These are phyloP conservation scores for Bombus difficillimus DNA, from an alignment of 1,140 invertebrate species.

Conservation along the genomic window DNA sequence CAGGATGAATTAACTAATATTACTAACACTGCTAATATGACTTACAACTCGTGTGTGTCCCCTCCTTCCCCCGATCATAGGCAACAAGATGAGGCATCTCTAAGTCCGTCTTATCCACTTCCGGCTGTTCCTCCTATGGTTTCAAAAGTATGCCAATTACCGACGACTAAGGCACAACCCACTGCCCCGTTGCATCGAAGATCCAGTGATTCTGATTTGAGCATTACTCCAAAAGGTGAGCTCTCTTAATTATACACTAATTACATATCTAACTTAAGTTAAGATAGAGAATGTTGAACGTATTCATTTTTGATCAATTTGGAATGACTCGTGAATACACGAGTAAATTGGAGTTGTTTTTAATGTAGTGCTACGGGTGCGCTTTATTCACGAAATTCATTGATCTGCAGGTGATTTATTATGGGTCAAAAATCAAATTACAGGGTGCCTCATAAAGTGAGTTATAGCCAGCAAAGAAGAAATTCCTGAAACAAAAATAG, in stretches of 20 bases:
- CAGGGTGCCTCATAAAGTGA: constrained; percentile 42
- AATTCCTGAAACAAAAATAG: constrained; percentile 28
- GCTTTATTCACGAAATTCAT: neutral
- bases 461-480: constrained; percentile 26
- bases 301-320: neutral
- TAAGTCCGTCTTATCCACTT: constrained; percentile 68
- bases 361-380: neutral
- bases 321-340: neutral
- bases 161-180: constrained; percentile 82
- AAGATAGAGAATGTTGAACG: neutral
- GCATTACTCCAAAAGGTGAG: constrained; percentile 95
- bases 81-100: constrained; percentile 73
- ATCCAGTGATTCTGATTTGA: constrained; percentile 96
- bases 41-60: constrained; percentile 82
- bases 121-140: constrained; percentile 62
- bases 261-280: neutral
- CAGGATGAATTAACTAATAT: constrained; percentile 49
- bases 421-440: neutral
- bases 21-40: constrained; percentile 80
- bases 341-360: neutral
- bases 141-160: constrained; percentile 81
- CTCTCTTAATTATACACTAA: constrained; percentile 13
- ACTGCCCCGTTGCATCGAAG: constrained; percentile 86
- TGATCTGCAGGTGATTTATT: constrained; percentile 14
- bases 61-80: constrained; percentile 76